phyloP scores from a whole-genome alignment of 2,113 vertebrate genomes.

The Lampris incognitus region DNA sequence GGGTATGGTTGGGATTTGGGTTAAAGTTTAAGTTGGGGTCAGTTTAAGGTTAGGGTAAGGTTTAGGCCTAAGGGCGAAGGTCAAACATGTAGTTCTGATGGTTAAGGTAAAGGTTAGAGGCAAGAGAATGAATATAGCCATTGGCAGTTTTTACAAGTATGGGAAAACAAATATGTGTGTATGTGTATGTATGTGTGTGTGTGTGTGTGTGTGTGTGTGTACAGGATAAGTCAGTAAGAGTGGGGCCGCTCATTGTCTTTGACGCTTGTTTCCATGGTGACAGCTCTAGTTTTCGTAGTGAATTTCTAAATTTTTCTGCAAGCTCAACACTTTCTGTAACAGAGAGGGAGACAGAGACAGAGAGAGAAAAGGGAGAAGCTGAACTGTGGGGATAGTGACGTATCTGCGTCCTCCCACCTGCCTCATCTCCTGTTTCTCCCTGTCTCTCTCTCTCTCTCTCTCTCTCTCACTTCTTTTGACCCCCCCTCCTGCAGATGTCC shows the following conservation, averaged over 20 bases:
- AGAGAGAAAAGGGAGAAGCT: neutral
- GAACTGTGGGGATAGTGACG: neutral
- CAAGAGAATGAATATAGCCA: no score
- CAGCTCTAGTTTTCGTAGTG: slow-evolving; percentile 28
- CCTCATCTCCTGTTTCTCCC: neutral
- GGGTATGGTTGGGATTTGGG: no score
- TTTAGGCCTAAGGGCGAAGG: no score
- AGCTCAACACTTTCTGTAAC: slow-evolving; percentile 47
- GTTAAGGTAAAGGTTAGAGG: no score
- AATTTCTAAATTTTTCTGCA: slow-evolving; percentile 27
- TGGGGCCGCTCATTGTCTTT: slow-evolving; percentile 23
- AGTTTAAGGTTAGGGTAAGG: no score
- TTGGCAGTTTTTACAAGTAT: neutral
- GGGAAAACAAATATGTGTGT: neutral
- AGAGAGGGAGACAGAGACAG: neutral
- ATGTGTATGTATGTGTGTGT: slow-evolving; percentile 9
- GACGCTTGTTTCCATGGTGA: slow-evolving; percentile 70
- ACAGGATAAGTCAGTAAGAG: neutral
- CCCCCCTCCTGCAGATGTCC: neutral
- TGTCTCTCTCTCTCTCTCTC: no score
- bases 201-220: slow-evolving; percentile 13
- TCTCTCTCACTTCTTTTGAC: neutral
- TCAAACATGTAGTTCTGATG: no score
- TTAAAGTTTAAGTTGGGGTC: no score
- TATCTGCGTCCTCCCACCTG: no score